Evolutionary conservation across 2,888 invertebrate species (phyloP).

Genomic region (Leptogaster cylindrica): DNA sequence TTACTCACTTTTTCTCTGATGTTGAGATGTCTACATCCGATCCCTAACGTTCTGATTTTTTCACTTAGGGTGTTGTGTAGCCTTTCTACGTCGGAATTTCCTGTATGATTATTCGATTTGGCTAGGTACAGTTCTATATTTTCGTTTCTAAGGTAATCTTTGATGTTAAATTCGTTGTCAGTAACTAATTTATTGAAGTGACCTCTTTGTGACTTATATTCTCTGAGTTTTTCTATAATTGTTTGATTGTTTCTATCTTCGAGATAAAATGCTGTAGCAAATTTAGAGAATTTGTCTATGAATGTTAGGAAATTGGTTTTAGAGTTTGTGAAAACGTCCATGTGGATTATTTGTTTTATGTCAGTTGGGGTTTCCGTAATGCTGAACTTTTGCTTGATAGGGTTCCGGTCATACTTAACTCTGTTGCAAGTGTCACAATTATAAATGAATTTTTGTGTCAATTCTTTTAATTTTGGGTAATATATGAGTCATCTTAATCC

Average conservation of each 20-base stretch:
- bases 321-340: slow-evolving; percentile 4
- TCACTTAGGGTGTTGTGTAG: slow-evolving; percentile 36
- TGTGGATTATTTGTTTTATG: slow-evolving; percentile 38
- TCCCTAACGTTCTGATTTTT: slow-evolving; percentile 7
- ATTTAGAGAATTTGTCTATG: slow-evolving; percentile 44
- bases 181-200: slow-evolving; percentile 45
- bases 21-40: neutral
- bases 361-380: neutral
- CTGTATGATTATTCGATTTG: slow-evolving; percentile 48
- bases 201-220: slow-evolving; percentile 39
- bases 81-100: slow-evolving; percentile 47
- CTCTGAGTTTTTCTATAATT: slow-evolving; percentile 45
- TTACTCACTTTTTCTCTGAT: slow-evolving; percentile 37
- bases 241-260: slow-evolving; percentile 46
- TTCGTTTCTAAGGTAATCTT: slow-evolving; percentile 44
- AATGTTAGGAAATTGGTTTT: slow-evolving; percentile 4
- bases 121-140: slow-evolving; percentile 46
- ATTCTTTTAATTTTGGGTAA: neutral
- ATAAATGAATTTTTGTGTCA: slow-evolving; percentile 18
- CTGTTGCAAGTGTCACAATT: slow-evolving; percentile 24
- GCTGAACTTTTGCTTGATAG: slow-evolving; percentile 4
- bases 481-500: neutral
- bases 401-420: slow-evolving; percentile 22
- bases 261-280: slow-evolving; percentile 44
- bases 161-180: slow-evolving; percentile 48